Evolutionary conservation across 2,888 invertebrate genomes (phyloP).

Genomic region (Andrena trimmerana): DNA sequence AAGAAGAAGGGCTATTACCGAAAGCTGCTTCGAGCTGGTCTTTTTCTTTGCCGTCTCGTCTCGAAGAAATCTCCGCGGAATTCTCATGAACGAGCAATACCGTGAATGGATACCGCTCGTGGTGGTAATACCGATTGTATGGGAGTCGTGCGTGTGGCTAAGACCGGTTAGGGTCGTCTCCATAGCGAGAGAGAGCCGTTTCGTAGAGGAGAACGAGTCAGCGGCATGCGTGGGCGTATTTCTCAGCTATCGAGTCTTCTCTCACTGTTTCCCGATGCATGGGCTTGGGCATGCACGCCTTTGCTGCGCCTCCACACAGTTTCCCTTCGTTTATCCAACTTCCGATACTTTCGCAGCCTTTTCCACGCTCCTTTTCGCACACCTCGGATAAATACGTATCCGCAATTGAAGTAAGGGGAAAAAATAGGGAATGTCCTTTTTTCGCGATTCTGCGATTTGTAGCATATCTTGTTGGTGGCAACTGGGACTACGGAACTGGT

Average conservation of each 20-base stretch:
- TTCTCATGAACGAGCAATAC: conserved; percentile 73
- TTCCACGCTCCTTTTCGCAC: not conserved
- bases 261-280: conserved; percentile 56
- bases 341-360: not conserved
- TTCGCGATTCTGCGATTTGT: too few relatives aligned
- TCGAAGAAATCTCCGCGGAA: conserved; percentile 56
- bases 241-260: conserved; percentile 72
- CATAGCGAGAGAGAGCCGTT: conserved; percentile 48
- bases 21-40: conserved; percentile 13
- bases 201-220: conserved; percentile 60
- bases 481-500: too few relatives aligned
- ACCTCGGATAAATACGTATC: not conserved
- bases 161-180: conserved; percentile 74
- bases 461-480: too few relatives aligned
- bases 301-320: conserved; percentile 9
- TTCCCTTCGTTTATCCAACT: conserved; percentile 31
- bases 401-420: too few relatives aligned
- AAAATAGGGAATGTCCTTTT: too few relatives aligned
- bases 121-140: conserved; percentile 68
- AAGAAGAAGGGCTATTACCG: conserved; percentile 27
- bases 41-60: conserved; percentile 36
- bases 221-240: conserved; percentile 71
- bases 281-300: conserved; percentile 20
- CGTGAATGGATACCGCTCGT: conserved; percentile 72
- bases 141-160: conserved; percentile 66